phyloP scores from a whole-genome alignment of 2,797 vertebrate species.

The Buphagus erythrorhynchus region DNA sequence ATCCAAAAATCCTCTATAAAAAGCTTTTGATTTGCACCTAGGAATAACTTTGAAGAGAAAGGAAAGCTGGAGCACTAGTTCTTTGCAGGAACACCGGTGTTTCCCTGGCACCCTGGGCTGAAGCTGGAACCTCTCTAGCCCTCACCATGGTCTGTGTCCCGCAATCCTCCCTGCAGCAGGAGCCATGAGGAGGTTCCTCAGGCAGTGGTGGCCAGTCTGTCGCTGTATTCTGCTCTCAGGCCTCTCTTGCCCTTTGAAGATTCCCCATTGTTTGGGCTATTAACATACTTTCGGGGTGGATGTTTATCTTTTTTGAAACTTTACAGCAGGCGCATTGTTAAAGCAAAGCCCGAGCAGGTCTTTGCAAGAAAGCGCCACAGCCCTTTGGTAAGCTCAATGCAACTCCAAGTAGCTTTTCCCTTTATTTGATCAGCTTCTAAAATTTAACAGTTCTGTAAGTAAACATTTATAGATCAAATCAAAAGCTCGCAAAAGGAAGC shows the following conservation, averaged over 20 bases:
- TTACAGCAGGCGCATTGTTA: conserved; percentile 57
- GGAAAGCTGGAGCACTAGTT: neutral
- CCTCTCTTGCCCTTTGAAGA: conserved; percentile 67
- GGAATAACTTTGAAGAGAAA: neutral
- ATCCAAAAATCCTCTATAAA: neutral
- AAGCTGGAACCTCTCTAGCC: neutral
- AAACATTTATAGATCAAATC: conserved; percentile 76
- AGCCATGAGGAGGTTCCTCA: neutral
- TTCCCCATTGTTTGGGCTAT: conserved; percentile 71
- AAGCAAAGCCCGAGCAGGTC: conserved; percentile 23
- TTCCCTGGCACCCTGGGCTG: neutral
- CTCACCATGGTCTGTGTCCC: neutral
- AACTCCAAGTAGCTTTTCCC: conserved; percentile 37
- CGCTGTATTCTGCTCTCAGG: conserved; percentile 1
- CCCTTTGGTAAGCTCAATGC: conserved; percentile 39
- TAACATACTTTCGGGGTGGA: conserved; percentile 71
- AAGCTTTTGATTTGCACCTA: neutral
- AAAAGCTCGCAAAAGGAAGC: conserved; percentile 69
- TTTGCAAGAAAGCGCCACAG: conserved; percentile 4
- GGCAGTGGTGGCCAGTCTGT: neutral
- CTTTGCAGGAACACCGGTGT: neutral
- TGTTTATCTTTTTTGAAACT: conserved; percentile 76
- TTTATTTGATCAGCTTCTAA: conserved; percentile 77
- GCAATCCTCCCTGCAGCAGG: neutral
- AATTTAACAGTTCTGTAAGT: conserved; percentile 76